phyloP scores from a whole-genome alignment of 2,888 invertebrate species.

The Clistopyga incitator region DNA sequence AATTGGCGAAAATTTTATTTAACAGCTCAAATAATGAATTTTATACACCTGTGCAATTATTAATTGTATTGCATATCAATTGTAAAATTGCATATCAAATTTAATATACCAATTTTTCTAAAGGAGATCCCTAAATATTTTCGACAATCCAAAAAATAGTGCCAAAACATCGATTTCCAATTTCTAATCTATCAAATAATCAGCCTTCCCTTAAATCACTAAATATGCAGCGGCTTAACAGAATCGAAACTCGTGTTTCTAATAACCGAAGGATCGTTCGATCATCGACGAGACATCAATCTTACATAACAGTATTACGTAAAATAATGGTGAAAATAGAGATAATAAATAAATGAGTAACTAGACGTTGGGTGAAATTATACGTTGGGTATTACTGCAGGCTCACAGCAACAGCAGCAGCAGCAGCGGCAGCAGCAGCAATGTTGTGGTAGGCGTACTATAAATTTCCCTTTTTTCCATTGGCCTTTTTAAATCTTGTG shows the following conservation, averaged over 20 bases:
- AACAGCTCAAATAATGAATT: no score
- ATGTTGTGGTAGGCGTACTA: neutral
- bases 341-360: neutral
- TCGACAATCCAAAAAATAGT: no score
- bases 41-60: no score
- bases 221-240: neutral
- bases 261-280: neutral
- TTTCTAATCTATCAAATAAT: no score
- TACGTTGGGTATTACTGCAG: neutral
- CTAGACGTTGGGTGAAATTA: neutral
- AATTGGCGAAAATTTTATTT: no score
- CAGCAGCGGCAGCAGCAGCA: no score
- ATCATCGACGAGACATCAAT: neutral
- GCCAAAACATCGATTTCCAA: no score
- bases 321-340: neutral
- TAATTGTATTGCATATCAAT: no score
- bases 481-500: slow-evolving; percentile 1
- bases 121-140: no score
- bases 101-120: no score
- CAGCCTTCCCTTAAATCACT: no score
- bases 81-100: no score
- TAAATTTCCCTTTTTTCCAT: neutral
- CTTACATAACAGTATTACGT: neutral
- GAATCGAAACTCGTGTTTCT: neutral
- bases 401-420: slow-evolving; percentile 9